phyloP scores from a whole-genome alignment of 2,888 invertebrate genomes.

The Arctia plantaginis region DNA sequence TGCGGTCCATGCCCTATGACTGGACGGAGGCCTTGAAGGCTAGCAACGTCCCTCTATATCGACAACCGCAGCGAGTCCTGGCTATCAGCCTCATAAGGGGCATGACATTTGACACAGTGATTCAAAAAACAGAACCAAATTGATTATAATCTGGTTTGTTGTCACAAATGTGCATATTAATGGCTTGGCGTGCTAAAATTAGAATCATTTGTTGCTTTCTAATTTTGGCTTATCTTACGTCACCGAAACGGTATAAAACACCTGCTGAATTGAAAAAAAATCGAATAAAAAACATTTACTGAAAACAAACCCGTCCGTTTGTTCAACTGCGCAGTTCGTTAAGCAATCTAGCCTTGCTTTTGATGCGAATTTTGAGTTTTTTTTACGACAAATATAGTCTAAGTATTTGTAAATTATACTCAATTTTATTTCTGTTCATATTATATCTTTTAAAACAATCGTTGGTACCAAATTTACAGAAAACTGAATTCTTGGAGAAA shows the following conservation, averaged over 20 bases:
- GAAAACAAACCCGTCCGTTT: conserved; percentile 42
- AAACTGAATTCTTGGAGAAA: no score
- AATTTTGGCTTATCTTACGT: conserved; percentile 53
- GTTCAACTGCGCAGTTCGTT: conserved; percentile 11
- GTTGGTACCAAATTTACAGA: no score
- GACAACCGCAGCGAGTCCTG: no score
- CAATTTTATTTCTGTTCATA: no score
- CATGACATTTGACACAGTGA: neutral
- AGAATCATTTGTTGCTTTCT: conserved; percentile 45
- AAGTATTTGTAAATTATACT: no score
- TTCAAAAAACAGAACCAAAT: conserved; percentile 20
- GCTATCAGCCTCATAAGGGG: no score
- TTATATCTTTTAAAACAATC: no score
- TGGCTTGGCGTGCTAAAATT: conserved; percentile 44
- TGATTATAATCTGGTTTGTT: conserved; percentile 32
- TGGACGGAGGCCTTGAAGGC: no score
- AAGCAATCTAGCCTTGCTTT: conserved; percentile 10
- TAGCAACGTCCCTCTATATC: no score
- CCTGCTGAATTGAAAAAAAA: conserved; percentile 40
- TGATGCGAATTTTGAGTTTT: conserved; percentile 9
- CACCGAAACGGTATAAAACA: conserved; percentile 49
- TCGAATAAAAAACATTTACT: conserved; percentile 42
- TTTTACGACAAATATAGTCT: neutral
- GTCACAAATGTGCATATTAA: conserved; percentile 41
- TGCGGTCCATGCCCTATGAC: no score